Conservation (phyloP, 2,888 invertebrate species). For the Acholoe squamosa region DNA sequence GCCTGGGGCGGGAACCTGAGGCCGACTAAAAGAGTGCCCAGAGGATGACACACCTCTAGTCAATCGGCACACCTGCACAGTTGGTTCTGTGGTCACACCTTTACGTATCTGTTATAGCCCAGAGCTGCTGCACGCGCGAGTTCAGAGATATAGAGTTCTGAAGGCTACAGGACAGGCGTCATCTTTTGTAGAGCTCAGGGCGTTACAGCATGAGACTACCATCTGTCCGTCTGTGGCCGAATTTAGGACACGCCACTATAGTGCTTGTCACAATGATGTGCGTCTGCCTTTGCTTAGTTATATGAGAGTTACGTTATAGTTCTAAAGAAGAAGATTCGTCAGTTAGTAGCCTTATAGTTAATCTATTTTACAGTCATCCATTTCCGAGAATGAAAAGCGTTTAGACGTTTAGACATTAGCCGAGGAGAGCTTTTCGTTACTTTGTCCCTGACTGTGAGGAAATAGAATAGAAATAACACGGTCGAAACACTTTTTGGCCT, state of each 20-base stretch:
- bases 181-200: neutral
- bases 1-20: neutral
- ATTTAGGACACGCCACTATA: neutral
- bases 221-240: constrained; percentile 5
- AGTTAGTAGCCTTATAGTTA: too few relatives aligned
- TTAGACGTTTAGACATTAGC: too few relatives aligned
- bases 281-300: neutral
- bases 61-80: constrained; percentile 12
- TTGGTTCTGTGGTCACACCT: neutral
- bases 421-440: too few relatives aligned
- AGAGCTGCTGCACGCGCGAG: neutral
- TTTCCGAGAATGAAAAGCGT: too few relatives aligned
- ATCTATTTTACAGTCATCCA: too few relatives aligned
- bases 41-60: too few relatives aligned
- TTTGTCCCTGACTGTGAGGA: too few relatives aligned
- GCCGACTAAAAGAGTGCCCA: neutral
- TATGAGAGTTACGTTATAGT: too few relatives aligned
- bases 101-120: neutral
- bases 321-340: too few relatives aligned
- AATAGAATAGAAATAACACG: too few relatives aligned
- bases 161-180: neutral
- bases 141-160: neutral
- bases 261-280: constrained; percentile 15
- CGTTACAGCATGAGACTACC: constrained; percentile 1
- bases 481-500: too few relatives aligned